Conservation (phyloP, 2,113 vertebrate species). For the Elephantulus edwardii region DNA sequence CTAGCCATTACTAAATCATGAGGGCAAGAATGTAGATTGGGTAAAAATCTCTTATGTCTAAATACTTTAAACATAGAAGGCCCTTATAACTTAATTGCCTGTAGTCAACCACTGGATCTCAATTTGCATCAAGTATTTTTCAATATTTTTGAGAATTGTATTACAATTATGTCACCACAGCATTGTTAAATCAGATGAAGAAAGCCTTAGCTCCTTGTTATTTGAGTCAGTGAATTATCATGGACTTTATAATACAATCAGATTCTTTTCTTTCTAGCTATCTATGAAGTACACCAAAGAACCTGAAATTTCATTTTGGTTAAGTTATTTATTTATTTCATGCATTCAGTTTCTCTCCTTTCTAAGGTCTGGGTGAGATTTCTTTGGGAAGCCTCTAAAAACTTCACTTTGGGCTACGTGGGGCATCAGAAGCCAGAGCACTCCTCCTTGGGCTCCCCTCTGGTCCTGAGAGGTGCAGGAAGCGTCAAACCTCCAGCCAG, state of each 20-base stretch:
- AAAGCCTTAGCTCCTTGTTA: slow-evolving; percentile 71
- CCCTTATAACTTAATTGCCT: slow-evolving; percentile 68
- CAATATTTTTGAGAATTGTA: slow-evolving; percentile 64
- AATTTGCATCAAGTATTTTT: slow-evolving; percentile 74
- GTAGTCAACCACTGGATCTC: slow-evolving; percentile 77
- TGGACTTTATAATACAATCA: slow-evolving; percentile 78
- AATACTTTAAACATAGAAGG: slow-evolving; percentile 54
- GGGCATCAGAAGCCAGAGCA: slow-evolving; percentile 53
- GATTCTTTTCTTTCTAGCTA: slow-evolving; percentile 74
- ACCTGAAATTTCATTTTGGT: slow-evolving; percentile 79
- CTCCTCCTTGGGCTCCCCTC: slow-evolving; percentile 53
- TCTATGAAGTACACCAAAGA: slow-evolving; percentile 82
- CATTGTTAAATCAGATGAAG: slow-evolving; percentile 69
- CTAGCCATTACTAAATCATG: slow-evolving; percentile 76
- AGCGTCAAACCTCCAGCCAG: slow-evolving; percentile 45
- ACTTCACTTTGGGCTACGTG: slow-evolving; percentile 56
- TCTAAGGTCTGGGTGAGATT: slow-evolving; percentile 73
- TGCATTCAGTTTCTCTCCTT: slow-evolving; percentile 75
- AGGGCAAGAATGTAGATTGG: slow-evolving; percentile 52
- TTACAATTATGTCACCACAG: slow-evolving; percentile 61
- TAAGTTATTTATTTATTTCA: slow-evolving; percentile 84
- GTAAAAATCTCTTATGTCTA: slow-evolving; percentile 65
- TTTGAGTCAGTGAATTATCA: slow-evolving; percentile 74
- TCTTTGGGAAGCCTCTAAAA: slow-evolving; percentile 65
- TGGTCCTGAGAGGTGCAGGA: slow-evolving; percentile 44